These are phyloP conservation scores for Brachionichthys hirsutus DNA, from an alignment of 2,113 vertebrate species.

Conservation along the genomic window DNA sequence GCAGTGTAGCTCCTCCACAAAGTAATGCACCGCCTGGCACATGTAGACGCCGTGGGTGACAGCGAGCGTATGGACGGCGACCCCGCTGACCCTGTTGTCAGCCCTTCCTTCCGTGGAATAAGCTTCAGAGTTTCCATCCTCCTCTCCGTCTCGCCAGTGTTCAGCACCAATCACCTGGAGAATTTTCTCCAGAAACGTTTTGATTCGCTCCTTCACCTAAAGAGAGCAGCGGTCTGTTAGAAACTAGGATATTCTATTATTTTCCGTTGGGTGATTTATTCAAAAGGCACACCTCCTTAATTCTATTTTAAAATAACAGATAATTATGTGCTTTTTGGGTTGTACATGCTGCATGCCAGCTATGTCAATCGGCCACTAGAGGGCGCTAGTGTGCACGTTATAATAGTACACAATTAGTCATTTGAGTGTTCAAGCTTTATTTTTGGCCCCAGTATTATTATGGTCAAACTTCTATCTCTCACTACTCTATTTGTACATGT, in stretches of 20 bases:
- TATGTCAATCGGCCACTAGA: not conserved
- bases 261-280: not conserved
- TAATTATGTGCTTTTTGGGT: too few species aligned
- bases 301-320: too few species aligned
- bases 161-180: constrained; percentile 73
- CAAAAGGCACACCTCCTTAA: not conserved
- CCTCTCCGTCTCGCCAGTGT: constrained; percentile 50
- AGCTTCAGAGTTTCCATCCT: not conserved
- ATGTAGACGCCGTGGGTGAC: constrained; percentile 92
- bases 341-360: too few species aligned
- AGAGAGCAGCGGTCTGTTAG: constrained; percentile 18
- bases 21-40: constrained; percentile 82
- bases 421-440: too few species aligned
- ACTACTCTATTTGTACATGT: too few species aligned
- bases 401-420: too few species aligned
- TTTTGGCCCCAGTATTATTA: too few species aligned
- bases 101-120: constrained; percentile 49
- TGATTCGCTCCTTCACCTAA: constrained; percentile 85
- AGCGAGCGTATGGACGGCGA: constrained; percentile 81
- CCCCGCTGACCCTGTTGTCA: constrained; percentile 31
- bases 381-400: not conserved
- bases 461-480: too few species aligned
- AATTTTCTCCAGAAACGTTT: constrained; percentile 83
- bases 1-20: constrained; percentile 85
- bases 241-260: not conserved